A percentile compares a stretch with the other conserved stretches of the same genome.
Conservation (phyloP, 1,140 invertebrate genomes). For the Trachymyrmex cornetzi region DNA sequence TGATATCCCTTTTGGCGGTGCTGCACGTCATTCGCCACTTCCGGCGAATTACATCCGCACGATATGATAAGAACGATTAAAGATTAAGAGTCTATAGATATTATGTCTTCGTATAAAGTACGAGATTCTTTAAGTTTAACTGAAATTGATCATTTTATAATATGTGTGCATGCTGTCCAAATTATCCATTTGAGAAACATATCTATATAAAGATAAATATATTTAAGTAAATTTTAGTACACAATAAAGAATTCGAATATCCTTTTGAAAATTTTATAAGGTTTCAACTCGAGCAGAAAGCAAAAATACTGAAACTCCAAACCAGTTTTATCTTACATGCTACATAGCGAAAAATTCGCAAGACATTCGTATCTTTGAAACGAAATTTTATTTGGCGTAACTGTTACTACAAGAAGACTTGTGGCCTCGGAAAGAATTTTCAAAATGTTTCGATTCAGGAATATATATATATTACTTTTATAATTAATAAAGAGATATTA, state of each 20-base stretch:
- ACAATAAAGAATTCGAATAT: background rate
- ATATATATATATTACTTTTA: background rate
- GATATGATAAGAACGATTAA: background rate
- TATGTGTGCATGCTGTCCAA: background rate
- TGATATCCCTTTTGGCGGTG: background rate
- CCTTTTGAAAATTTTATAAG: background rate
- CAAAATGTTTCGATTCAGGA: background rate
- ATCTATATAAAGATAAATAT: background rate
- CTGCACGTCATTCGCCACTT: background rate
- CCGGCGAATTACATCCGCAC: background rate
- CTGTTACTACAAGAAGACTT: background rate
- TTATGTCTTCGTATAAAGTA: background rate
- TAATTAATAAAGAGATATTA: background rate
- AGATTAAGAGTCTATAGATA: background rate
- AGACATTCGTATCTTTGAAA: background rate
- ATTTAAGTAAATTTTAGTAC: slow-evolving; percentile 7
- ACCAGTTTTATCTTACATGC: background rate
- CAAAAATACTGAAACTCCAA: slow-evolving; percentile 2
- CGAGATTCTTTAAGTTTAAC: background rate
- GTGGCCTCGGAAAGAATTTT: background rate
- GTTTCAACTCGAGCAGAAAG: background rate
- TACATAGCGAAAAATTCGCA: background rate
- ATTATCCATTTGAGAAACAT: background rate
- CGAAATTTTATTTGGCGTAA: background rate
- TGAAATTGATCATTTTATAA: background rate